Conservation (phyloP, 2,888 invertebrate genomes). For the Xestia xanthographa region DNA sequence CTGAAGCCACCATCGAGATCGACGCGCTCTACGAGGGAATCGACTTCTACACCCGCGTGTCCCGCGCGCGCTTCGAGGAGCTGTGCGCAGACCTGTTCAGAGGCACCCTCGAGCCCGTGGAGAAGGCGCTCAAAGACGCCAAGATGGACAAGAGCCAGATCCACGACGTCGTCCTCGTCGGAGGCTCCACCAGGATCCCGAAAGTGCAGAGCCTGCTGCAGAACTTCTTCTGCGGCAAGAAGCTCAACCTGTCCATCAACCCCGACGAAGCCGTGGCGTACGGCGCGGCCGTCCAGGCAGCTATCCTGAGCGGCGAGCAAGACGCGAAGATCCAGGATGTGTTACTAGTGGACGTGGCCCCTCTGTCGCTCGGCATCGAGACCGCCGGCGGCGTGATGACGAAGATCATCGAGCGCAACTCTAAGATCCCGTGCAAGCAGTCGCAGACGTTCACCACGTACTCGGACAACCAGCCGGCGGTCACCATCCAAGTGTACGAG, state of each 20-base stretch:
- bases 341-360: conserved; percentile 90
- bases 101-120: conserved; percentile 94
- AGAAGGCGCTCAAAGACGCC: conserved; percentile 94
- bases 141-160: conserved; percentile 94
- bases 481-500: conserved; percentile 94
- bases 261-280: conserved; percentile 96
- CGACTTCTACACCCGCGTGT: conserved; percentile 93
- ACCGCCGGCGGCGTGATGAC: conserved; percentile 96
- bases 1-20: conserved; percentile 94
- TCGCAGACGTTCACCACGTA: conserved; percentile 95
- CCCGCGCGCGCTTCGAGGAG: conserved; percentile 94
- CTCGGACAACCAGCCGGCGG: conserved; percentile 95
- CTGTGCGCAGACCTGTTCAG: conserved; percentile 93
- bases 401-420: conserved; percentile 93
- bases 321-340: conserved; percentile 94
- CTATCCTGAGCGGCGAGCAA: conserved; percentile 93
- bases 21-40: conserved; percentile 94
- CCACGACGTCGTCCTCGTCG: conserved; percentile 95
- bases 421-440: conserved; percentile 93
- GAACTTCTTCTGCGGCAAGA: conserved; percentile 94
- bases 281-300: conserved; percentile 94
- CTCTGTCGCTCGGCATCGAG: conserved; percentile 94
- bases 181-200: conserved; percentile 95
- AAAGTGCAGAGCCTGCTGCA: conserved; percentile 94
- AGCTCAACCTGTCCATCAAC: conserved; percentile 93